A percentile compares a stretch with the other conserved stretches of the same genome.
Conservation (phyloP, 2,797 vertebrate genomes). For the Gobio occitaniae region DNA sequence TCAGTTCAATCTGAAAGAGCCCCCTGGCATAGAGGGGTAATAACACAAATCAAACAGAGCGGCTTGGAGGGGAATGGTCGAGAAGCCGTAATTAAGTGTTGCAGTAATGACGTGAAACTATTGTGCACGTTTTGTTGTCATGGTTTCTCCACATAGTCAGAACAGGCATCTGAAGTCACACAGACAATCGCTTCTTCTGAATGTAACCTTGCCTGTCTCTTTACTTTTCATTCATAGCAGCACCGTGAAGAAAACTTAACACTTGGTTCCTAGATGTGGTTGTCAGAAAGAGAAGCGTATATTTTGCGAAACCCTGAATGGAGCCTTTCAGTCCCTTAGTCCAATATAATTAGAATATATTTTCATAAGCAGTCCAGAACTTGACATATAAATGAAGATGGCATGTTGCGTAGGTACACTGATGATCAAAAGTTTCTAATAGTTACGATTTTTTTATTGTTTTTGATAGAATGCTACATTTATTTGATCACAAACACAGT, state of each 20-base stretch:
- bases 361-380: constrained; percentile 6
- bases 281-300: neutral
- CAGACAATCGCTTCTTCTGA: constrained; percentile 28
- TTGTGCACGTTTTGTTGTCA: constrained; percentile 33
- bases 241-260: constrained; percentile 13
- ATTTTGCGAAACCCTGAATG: neutral
- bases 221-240: constrained; percentile 14
- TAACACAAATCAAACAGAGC: constrained; percentile 66
- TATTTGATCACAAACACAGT: neutral
- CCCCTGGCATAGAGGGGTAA: constrained; percentile 57
- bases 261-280: neutral
- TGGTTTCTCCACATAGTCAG: constrained; percentile 35
- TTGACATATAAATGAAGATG: neutral
- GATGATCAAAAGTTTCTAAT: neutral
- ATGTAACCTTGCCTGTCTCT: constrained; percentile 43
- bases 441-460: neutral
- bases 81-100: constrained; percentile 50
- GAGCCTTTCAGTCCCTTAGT: neutral
- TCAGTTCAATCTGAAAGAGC: constrained; percentile 56
- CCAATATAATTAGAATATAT: neutral
- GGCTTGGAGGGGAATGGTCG: constrained; percentile 18
- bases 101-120: constrained; percentile 39
- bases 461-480: no score
- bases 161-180: constrained; percentile 33
- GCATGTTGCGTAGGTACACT: neutral